Percentiles rank a stretch among this genome's conserved stretches.
phyloP scores from a whole-genome alignment of 1,140 invertebrate species.

The Drosophila athabasca region DNA sequence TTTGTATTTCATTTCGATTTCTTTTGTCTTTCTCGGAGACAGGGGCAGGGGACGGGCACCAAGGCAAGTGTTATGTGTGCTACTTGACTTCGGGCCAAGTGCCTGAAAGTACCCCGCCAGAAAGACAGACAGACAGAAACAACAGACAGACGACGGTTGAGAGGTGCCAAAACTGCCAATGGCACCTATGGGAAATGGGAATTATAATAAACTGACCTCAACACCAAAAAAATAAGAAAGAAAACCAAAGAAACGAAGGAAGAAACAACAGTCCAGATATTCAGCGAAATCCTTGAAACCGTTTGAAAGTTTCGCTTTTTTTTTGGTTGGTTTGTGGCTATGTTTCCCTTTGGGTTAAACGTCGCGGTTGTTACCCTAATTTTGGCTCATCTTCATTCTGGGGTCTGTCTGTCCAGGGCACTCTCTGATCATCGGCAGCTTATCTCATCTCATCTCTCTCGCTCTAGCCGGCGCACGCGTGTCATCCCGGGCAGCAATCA shows the following conservation, averaged over 20 bases:
- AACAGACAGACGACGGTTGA: conserved; percentile 36
- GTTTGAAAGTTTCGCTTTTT: conserved; percentile 79
- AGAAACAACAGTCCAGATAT: conserved; percentile 9
- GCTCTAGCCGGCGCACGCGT: conserved; percentile 73
- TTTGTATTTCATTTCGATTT: conserved; percentile 79
- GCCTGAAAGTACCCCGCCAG: conserved; percentile 14
- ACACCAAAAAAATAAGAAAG: not conserved
- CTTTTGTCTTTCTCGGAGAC: conserved; percentile 25
- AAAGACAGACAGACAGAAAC: conserved; percentile 18
- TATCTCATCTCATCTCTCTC: conserved; percentile 31
- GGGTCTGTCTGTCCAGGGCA: conserved; percentile 12
- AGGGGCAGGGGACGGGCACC: not conserved
- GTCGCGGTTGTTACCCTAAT: conserved; percentile 70
- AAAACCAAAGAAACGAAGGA: not conserved
- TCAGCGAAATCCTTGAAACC: conserved; percentile 72
- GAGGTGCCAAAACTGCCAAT: conserved; percentile 66
- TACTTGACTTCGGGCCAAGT: conserved; percentile 72
- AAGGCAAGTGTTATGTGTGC: conserved; percentile 51
- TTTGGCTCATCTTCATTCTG: conserved; percentile 61
- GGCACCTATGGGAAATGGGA: conserved; percentile 76
- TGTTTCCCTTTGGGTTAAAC: conserved; percentile 22
- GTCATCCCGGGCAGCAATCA: conserved; percentile 81
- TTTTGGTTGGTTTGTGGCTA: not conserved
- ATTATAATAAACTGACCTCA: conserved; percentile 73
- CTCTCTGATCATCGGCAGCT: conserved; percentile 61